phyloP scores from a whole-genome alignment of 1,140 invertebrate species.

The Atta cephalotes region DNA sequence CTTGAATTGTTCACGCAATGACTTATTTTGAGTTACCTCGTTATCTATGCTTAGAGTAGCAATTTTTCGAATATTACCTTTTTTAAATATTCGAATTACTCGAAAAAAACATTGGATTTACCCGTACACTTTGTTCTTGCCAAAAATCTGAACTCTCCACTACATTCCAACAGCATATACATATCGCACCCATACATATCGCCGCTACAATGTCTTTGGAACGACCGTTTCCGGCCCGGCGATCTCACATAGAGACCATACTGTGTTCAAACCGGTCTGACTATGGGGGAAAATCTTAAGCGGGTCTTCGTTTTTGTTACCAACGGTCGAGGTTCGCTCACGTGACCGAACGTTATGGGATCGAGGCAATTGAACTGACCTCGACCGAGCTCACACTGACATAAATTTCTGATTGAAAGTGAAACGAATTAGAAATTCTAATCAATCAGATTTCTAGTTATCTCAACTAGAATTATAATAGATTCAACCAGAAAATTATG shows the following conservation, averaged over 20 bases:
- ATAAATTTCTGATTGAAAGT: too few species aligned
- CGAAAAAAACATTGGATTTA: not conserved
- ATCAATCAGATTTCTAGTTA: too few species aligned
- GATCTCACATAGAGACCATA: slow-evolving; percentile 40
- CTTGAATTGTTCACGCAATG: slow-evolving; percentile 24
- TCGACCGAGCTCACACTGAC: not conserved
- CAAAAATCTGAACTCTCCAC: not conserved
- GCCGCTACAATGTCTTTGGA: slow-evolving; percentile 45
- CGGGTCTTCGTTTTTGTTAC: slow-evolving; percentile 36
- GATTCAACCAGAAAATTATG: too few species aligned
- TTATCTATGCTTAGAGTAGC: not conserved
- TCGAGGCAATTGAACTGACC: slow-evolving; percentile 56
- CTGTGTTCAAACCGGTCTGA: slow-evolving; percentile 57
- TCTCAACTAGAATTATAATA: too few species aligned
- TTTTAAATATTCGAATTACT: not conserved
- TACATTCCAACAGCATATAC: too few species aligned
- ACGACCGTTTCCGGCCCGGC: slow-evolving; percentile 55
- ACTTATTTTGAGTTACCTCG: not conserved
- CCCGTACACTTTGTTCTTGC: not conserved
- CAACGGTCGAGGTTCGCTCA: slow-evolving; percentile 8
- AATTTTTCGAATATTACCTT: not conserved
- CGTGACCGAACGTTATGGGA: not conserved
- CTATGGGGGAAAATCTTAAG: slow-evolving; percentile 52
- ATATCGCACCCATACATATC: too few species aligned
- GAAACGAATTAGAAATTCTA: too few species aligned